Conservation (phyloP, 2,888 invertebrate species). For the Stenodera caucasica region DNA sequence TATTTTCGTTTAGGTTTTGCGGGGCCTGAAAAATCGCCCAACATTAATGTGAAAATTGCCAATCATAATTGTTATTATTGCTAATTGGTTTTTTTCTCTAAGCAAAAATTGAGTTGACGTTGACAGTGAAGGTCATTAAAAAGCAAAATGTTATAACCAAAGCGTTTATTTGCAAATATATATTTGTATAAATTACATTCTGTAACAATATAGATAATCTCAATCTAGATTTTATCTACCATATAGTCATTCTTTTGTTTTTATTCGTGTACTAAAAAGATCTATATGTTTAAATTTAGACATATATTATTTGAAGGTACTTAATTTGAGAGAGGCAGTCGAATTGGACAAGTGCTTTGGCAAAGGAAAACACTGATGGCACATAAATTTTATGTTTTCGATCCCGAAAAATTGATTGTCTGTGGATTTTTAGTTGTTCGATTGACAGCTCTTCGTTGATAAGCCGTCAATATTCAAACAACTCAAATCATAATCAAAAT, state of each 20-base stretch:
- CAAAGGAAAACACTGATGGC: constrained; percentile 47
- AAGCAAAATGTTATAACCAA: constrained; percentile 51
- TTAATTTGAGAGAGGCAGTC: constrained; percentile 49
- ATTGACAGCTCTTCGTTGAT: constrained; percentile 37
- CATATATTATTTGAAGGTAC: constrained; percentile 33
- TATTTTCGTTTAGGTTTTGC: constrained; percentile 48
- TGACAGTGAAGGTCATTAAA: constrained; percentile 42
- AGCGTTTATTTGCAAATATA: constrained; percentile 55
- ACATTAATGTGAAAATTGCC: constrained; percentile 33
- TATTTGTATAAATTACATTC: constrained; percentile 48
- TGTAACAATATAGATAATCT: constrained; percentile 50
- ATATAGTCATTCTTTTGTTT: constrained; percentile 23
- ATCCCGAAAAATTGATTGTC: constrained; percentile 8
- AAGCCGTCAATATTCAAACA: constrained; percentile 45
- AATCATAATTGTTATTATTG: neutral
- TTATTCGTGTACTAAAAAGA: constrained; percentile 15
- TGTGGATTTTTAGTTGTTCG: constrained; percentile 19
- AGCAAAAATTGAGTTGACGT: constrained; percentile 11
- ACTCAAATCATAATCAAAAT: constrained; percentile 53
- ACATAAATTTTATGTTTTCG: constrained; percentile 31
- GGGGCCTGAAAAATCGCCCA: constrained; percentile 48
- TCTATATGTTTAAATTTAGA: constrained; percentile 25
- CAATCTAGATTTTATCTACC: constrained; percentile 41
- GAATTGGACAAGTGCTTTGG: constrained; percentile 49
- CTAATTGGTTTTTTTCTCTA: constrained; percentile 10